phyloP scores from a whole-genome alignment of 1,140 invertebrate species.

The Whitmania pigra region DNA sequence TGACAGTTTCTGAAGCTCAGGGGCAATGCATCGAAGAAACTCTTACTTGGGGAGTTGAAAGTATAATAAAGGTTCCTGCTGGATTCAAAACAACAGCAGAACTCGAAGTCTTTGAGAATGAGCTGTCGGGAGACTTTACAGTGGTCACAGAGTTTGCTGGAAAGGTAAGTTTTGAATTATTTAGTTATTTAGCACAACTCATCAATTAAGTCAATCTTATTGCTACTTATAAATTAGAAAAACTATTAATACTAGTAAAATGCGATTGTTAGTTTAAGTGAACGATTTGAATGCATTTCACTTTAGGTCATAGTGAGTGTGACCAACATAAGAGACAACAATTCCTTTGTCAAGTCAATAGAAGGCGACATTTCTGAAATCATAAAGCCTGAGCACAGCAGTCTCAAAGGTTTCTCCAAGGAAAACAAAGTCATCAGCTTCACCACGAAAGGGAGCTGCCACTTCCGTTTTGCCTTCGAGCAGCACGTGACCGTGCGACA shows the following conservation, averaged over 20 bases:
- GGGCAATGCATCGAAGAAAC: slow-evolving; percentile 41
- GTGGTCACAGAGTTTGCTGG: slow-evolving; percentile 39
- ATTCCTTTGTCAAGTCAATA: slow-evolving; percentile 35
- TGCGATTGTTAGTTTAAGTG: too few species aligned
- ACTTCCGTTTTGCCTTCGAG: slow-evolving; percentile 40
- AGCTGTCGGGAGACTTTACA: slow-evolving; percentile 39
- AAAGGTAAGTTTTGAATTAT: slow-evolving; percentile 13
- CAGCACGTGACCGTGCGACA: slow-evolving; percentile 37
- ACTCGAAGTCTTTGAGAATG: slow-evolving; percentile 43
- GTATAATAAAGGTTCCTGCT: slow-evolving; percentile 40
- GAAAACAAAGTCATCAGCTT: slow-evolving; percentile 31
- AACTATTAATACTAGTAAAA: too few species aligned
- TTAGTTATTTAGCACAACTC: not conserved
- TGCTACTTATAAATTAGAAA: too few species aligned
- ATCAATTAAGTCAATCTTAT: too few species aligned
- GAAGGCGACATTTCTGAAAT: slow-evolving; percentile 40
- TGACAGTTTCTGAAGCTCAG: slow-evolving; percentile 41
- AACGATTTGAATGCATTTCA: not conserved
- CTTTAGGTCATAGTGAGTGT: slow-evolving; percentile 37
- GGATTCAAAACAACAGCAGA: slow-evolving; percentile 40
- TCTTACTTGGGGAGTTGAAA: slow-evolving; percentile 45
- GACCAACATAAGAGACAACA: slow-evolving; percentile 40
- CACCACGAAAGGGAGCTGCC: slow-evolving; percentile 34
- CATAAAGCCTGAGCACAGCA: slow-evolving; percentile 32
- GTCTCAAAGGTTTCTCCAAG: slow-evolving; percentile 30